Evolutionary conservation across 2,797 vertebrate genomes (phyloP).

Genomic region (Triplophysa bombifrons): DNA sequence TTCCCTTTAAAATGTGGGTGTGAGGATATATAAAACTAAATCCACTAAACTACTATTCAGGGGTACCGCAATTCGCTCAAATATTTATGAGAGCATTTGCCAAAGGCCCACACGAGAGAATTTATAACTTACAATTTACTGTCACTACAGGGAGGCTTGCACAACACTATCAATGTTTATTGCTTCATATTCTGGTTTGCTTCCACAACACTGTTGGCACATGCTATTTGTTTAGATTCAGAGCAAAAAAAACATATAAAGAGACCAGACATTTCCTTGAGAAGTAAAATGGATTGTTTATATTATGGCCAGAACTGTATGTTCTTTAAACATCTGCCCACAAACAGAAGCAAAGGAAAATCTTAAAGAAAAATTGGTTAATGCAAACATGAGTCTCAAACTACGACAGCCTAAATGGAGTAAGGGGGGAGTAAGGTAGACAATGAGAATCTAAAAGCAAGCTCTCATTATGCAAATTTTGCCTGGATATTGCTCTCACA

Average conservation of each 20-base stretch:
- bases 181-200: constrained; percentile 44
- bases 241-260: constrained; percentile 37
- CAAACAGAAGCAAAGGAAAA: background rate
- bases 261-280: constrained; percentile 53
- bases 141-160: constrained; percentile 23
- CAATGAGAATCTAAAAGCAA: too few species aligned
- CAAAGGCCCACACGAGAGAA: constrained; percentile 20
- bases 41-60: constrained; percentile 44
- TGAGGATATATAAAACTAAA: background rate
- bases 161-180: constrained; percentile 23
- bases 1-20: too few species aligned
- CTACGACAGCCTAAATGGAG: too few species aligned
- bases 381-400: background rate
- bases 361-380: too few species aligned
- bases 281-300: constrained; percentile 24
- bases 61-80: constrained; percentile 20
- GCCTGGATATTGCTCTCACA: too few species aligned
- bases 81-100: constrained; percentile 27
- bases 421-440: too few species aligned
- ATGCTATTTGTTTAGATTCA: constrained; percentile 37
- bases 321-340: constrained; percentile 10
- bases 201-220: constrained; percentile 40
- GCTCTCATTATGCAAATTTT: too few species aligned
- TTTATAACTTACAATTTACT: constrained; percentile 35
- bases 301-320: constrained; percentile 1